Evolutionary conservation across 2,797 vertebrate species (phyloP).

Genomic region (Perodicticus potto): DNA sequence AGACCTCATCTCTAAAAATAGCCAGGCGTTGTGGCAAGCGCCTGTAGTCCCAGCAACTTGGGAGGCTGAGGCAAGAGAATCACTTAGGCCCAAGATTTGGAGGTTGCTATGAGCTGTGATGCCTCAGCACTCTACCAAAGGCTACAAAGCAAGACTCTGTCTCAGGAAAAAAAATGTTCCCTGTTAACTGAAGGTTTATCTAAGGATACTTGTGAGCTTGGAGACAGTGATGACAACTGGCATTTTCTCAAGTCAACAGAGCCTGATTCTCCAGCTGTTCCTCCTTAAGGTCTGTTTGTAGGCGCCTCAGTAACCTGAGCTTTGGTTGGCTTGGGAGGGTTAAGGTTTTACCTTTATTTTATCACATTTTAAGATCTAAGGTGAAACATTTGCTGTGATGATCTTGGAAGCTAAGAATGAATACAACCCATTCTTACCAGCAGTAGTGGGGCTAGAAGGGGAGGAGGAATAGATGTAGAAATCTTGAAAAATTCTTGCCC

Average conservation of each 20-base stretch:
- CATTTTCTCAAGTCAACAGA: slow-evolving; percentile 71
- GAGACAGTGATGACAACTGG: slow-evolving; percentile 51
- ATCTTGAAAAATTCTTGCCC: slow-evolving; percentile 26
- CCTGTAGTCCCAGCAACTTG: too few relatives aligned
- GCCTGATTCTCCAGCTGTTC: slow-evolving; percentile 74
- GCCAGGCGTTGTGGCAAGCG: too few relatives aligned
- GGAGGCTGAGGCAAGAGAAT: too few relatives aligned
- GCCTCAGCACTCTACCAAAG: too few relatives aligned
- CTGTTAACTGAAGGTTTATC: slow-evolving; percentile 58
- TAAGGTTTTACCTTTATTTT: slow-evolving; percentile 70
- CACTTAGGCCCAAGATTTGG: too few relatives aligned
- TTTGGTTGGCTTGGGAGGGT: slow-evolving; percentile 62
- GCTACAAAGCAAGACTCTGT: too few relatives aligned
- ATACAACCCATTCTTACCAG: slow-evolving; percentile 39
- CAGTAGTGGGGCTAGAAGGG: slow-evolving; percentile 36
- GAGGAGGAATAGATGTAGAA: slow-evolving; percentile 26
- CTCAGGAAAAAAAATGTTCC: slow-evolving; percentile 37
- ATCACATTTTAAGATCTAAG: slow-evolving; percentile 62
- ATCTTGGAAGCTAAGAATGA: slow-evolving; percentile 45
- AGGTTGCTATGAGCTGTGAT: too few relatives aligned
- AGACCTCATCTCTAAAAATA: too few relatives aligned
- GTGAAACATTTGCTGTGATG: slow-evolving; percentile 54
- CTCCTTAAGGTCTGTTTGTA: slow-evolving; percentile 14
- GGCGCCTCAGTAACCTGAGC: slow-evolving; percentile 30
- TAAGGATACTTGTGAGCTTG: slow-evolving; percentile 57